phyloP scores from a whole-genome alignment of 1,140 invertebrate species.

The Cyclargus thomasi region DNA sequence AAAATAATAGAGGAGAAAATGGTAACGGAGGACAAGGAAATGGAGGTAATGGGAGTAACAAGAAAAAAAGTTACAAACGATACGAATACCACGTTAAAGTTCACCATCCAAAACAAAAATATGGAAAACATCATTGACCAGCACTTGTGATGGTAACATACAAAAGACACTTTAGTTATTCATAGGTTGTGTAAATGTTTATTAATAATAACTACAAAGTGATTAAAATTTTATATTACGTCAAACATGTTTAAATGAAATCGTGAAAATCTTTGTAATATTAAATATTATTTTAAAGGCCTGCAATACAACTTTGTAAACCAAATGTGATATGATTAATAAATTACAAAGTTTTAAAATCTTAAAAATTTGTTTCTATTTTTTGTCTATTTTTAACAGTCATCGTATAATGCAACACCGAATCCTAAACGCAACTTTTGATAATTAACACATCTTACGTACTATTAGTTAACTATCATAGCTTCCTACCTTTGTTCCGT shows the following conservation, averaged over 20 bases:
- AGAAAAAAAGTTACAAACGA: constrained; percentile 9
- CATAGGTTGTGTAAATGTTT: too few relatives aligned
- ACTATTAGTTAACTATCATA: constrained; percentile 11
- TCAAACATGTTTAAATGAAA: neutral
- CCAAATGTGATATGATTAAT: neutral
- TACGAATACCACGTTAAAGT: constrained; percentile 17
- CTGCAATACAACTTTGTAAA: neutral
- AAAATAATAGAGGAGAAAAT: neutral
- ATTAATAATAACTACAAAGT: too few relatives aligned
- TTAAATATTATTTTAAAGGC: neutral
- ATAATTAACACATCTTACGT: constrained; percentile 8
- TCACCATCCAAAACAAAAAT: constrained; percentile 15
- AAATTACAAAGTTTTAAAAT: neutral
- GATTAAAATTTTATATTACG: too few relatives aligned
- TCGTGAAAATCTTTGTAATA: neutral
- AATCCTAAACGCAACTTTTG: neutral
- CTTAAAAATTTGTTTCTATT: neutral
- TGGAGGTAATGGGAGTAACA: constrained; percentile 10
- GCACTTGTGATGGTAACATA: neutral
- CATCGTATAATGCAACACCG: neutral
- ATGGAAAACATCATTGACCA: neutral
- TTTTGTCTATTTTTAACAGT: neutral
- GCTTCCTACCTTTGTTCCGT: constrained; percentile 4
- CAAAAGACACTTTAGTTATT: neutral
- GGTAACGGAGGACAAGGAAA: neutral